Percentiles rank a stretch among this genome's conserved stretches.
Evolutionary conservation across 2,797 vertebrate species (phyloP).

Genomic region (Oryzias dopingdopingensis): DNA sequence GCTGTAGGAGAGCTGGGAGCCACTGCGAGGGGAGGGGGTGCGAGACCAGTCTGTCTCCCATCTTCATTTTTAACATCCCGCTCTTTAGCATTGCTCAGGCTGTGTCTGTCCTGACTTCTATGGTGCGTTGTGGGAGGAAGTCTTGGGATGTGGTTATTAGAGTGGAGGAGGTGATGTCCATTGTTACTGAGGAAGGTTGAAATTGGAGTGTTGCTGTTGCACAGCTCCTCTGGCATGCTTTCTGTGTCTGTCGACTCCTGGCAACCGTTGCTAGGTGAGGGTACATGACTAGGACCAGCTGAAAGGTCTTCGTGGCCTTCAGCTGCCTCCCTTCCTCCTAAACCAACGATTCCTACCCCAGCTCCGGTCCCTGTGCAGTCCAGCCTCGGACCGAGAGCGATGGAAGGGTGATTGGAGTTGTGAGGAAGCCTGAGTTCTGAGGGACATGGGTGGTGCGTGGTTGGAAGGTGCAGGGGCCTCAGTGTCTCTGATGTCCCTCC

Average conservation of each 20-base stretch:
- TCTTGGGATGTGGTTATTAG: slow-evolving; percentile 62
- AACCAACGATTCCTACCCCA: slow-evolving; percentile 64
- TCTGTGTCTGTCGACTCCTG: slow-evolving; percentile 97
- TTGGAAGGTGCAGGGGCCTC: slow-evolving; percentile 76
- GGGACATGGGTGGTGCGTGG: slow-evolving; percentile 84
- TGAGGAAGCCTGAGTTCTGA: slow-evolving; percentile 88
- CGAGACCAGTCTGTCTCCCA: slow-evolving; percentile 42
- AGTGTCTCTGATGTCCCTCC: slow-evolving; percentile 56
- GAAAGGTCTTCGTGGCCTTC: slow-evolving; percentile 81
- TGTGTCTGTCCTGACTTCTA: slow-evolving; percentile 66
- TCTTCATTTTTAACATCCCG: slow-evolving; percentile 69
- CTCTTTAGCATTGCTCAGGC: slow-evolving; percentile 91
- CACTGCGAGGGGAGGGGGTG: slow-evolving; percentile 48
- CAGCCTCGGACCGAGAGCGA: slow-evolving; percentile 82
- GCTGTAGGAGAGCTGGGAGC: slow-evolving; percentile 67
- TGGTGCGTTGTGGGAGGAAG: slow-evolving; percentile 44
- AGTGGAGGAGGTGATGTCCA: slow-evolving; percentile 65
- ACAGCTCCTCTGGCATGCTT: slow-evolving; percentile 90
- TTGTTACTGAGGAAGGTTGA: slow-evolving; percentile 68
- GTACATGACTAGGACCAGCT: slow-evolving; percentile 74
- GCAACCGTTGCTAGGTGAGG: slow-evolving; percentile 91
- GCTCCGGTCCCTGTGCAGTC: slow-evolving; percentile 80
- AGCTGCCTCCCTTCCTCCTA: slow-evolving; percentile 75
- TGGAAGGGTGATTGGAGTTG: slow-evolving; percentile 85
- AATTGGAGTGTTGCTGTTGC: slow-evolving; percentile 62